Conservation (phyloP, 2,113 vertebrate species). For the Pycnonotus jocosus region DNA sequence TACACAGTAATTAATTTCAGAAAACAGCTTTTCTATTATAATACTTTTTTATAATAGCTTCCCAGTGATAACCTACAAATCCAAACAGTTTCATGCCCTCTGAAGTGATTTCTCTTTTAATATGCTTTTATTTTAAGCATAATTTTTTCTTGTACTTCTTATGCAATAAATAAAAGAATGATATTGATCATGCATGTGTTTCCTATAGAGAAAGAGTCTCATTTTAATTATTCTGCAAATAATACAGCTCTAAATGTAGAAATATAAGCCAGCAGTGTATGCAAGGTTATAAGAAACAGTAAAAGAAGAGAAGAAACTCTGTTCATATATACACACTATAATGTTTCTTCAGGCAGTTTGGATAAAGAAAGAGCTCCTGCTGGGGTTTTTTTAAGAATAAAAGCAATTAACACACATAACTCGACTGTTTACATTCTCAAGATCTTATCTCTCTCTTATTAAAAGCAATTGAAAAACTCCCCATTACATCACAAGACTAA, state of each 20-base stretch:
- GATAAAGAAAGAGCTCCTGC: background rate
- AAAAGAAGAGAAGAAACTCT: background rate
- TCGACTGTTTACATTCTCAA: background rate
- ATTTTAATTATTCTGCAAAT: background rate
- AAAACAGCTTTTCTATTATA: background rate
- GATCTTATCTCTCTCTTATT: background rate
- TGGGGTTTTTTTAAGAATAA: background rate
- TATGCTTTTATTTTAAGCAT: background rate
- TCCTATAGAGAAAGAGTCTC: background rate
- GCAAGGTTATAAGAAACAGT: background rate
- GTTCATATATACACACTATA: background rate
- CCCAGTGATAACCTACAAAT: background rate
- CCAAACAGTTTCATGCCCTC: background rate
- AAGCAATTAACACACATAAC: slow-evolving; percentile 3
- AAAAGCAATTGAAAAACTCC: background rate
- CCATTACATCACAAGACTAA: background rate
- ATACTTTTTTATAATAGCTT: background rate
- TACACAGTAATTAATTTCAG: background rate
- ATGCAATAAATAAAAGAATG: background rate
- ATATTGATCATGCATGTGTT: background rate
- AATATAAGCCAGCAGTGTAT: background rate
- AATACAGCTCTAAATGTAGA: background rate
- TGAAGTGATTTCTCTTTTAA: background rate
- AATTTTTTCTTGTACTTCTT: background rate
- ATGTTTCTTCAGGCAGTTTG: background rate